Conservation (phyloP, 2,113 vertebrate species). For the Perccottus glenii region DNA sequence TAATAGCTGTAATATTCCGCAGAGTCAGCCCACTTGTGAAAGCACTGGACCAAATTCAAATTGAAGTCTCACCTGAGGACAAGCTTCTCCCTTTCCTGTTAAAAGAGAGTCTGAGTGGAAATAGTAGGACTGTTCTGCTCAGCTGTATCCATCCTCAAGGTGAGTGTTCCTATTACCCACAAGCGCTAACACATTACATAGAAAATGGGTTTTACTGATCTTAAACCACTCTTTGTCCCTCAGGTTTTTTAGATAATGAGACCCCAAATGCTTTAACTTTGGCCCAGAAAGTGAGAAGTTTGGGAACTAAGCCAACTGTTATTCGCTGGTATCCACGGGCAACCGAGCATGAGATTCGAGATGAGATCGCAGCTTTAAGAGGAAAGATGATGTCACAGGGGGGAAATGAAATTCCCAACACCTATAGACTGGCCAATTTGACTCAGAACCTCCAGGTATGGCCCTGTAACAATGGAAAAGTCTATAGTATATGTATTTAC, state of each 20-base stretch:
- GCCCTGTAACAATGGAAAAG: not conserved
- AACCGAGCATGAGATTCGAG: slow-evolving; percentile 47
- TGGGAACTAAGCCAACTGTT: slow-evolving; percentile 65
- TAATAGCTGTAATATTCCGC: slow-evolving; percentile 15
- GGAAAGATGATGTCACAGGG: slow-evolving; percentile 62
- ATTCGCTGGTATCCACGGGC: slow-evolving; percentile 72
- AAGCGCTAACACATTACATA: not conserved
- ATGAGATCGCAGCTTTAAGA: slow-evolving; percentile 68
- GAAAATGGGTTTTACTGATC: not conserved
- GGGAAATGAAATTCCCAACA: slow-evolving; percentile 33
- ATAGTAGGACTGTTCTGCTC: slow-evolving; percentile 52
- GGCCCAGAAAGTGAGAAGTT: slow-evolving; percentile 55
- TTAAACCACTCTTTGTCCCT: not conserved
- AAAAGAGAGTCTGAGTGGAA: slow-evolving; percentile 58
- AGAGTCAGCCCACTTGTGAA: slow-evolving; percentile 71
- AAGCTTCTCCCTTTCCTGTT: slow-evolving; percentile 55
- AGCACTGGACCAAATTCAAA: slow-evolving; percentile 47
- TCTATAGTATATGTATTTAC: too few species aligned
- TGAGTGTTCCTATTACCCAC: slow-evolving; percentile 16
- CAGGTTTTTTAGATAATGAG: slow-evolving; percentile 58
- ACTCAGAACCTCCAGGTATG: slow-evolving; percentile 81
- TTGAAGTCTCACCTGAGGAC: slow-evolving; percentile 13
- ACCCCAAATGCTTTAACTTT: slow-evolving; percentile 57
- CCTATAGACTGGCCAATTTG: slow-evolving; percentile 70
- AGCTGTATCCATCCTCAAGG: slow-evolving; percentile 65